A percentile compares a stretch with the other conserved stretches of the same genome.
These are phyloP conservation scores for Tanypteryx hageni DNA, from an alignment of 2,888 invertebrate genomes.

Conservation along the genomic window DNA sequence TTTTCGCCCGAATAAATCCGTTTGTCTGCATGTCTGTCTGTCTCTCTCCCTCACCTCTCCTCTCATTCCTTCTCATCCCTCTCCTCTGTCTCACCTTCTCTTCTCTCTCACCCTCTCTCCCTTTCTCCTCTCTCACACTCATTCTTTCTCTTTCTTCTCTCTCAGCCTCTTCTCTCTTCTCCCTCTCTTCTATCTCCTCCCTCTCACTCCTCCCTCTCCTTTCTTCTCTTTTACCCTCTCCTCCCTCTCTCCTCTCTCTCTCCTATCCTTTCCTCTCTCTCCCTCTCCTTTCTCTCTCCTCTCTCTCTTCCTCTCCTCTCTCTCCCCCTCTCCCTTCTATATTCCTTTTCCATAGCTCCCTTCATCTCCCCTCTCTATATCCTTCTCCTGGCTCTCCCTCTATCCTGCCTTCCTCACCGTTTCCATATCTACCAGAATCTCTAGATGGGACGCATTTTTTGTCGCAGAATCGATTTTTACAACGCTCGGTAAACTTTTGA, in stretches of 20 bases:
- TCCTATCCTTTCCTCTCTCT: slow-evolving; percentile 66
- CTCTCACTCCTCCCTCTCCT: no score
- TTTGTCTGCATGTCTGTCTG: no score
- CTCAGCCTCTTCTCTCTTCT: slow-evolving; percentile 10
- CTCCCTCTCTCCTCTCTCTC: neutral
- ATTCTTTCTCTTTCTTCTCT: slow-evolving; percentile 11
- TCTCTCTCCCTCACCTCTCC: neutral
- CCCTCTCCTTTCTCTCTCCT: neutral
- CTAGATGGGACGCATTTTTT: neutral
- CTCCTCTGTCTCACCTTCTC: neutral
- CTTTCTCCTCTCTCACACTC: neutral
- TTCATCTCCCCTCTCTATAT: neutral
- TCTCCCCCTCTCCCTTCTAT: neutral
- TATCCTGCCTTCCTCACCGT: neutral
- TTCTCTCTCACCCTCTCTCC: neutral
- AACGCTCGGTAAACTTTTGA: slow-evolving; percentile 25
- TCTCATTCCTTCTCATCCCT: neutral
- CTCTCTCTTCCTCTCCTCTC: neutral
- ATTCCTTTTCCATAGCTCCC: neutral
- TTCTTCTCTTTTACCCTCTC: neutral
- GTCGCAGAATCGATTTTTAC: neutral
- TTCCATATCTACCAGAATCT: neutral
- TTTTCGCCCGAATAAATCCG: no score
- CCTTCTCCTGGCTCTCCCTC: neutral
- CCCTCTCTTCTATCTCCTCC: neutral